These are phyloP conservation scores for Spatula versicolor DNA, from an alignment of 2,797 vertebrate species.

Conservation along the genomic window DNA sequence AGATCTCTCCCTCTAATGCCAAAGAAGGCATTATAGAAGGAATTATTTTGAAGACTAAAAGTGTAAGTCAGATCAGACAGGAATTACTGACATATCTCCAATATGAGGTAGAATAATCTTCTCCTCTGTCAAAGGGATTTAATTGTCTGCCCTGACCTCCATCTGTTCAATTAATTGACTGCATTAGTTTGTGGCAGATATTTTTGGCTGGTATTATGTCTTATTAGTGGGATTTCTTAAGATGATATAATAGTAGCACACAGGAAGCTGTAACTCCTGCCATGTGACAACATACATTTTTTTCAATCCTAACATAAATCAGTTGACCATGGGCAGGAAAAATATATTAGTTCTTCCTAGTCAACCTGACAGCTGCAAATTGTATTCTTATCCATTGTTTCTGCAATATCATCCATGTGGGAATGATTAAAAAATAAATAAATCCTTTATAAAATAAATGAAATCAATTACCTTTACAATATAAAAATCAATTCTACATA, in stretches of 20 bases:
- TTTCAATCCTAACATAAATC: constrained; percentile 16
- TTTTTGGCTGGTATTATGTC: constrained; percentile 35
- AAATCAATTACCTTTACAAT: neutral
- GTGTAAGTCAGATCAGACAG: constrained; percentile 39
- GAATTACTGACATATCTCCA: constrained; percentile 51
- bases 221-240: constrained; percentile 48
- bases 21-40: neutral
- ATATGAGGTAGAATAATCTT: constrained; percentile 51
- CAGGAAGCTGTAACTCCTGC: neutral
- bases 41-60: constrained; percentile 47
- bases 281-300: neutral
- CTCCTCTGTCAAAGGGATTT: constrained; percentile 29
- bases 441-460: neutral
- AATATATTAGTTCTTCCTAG: neutral
- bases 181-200: constrained; percentile 34
- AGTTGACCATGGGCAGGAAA: neutral
- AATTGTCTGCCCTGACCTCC: constrained; percentile 53
- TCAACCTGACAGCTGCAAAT: neutral
- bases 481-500: neutral
- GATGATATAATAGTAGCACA: neutral
- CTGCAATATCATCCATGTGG: neutral
- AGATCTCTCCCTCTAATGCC: neutral
- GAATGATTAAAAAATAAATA: neutral
- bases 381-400: neutral
- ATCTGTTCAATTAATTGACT: constrained; percentile 56